Conservation (phyloP, 1,140 invertebrate genomes). For the Patella vulgata region DNA sequence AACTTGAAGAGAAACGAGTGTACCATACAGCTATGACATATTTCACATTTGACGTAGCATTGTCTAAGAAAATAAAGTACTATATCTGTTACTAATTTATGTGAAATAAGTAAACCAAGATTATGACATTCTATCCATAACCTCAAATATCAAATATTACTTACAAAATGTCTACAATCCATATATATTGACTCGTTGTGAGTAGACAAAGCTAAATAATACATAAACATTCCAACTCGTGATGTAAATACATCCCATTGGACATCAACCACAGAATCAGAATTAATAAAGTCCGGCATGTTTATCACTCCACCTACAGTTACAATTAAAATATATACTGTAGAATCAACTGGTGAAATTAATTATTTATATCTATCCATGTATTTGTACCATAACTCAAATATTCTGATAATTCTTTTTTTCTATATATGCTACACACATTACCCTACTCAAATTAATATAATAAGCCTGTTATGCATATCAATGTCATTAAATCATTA, state of each 20-base stretch:
- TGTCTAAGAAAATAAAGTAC: not conserved
- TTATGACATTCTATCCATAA: not conserved
- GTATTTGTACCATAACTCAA: no score
- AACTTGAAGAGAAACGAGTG: not conserved
- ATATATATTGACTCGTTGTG: slow-evolving; percentile 19
- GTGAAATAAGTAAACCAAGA: no score
- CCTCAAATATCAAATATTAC: slow-evolving; percentile 8
- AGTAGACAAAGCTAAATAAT: slow-evolving; percentile 42
- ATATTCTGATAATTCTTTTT: no score
- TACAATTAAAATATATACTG: not conserved
- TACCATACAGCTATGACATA: not conserved
- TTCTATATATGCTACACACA: no score
- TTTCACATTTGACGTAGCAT: not conserved
- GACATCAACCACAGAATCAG: slow-evolving; percentile 21
- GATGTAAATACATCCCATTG: slow-evolving; percentile 43
- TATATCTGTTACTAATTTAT: not conserved
- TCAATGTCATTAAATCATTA: not conserved
- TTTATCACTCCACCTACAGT: slow-evolving; percentile 36
- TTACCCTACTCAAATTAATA: slow-evolving; percentile 9
- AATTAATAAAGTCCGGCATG: slow-evolving; percentile 22
- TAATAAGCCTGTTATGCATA: not conserved
- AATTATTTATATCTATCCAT: no score
- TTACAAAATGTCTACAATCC: slow-evolving; percentile 43
- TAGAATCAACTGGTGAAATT: not conserved
- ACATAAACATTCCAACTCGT: slow-evolving; percentile 42